These are phyloP conservation scores for Parauchenoglanis punctatus DNA, from an alignment of 2,797 vertebrate species.

Conservation along the genomic window DNA sequence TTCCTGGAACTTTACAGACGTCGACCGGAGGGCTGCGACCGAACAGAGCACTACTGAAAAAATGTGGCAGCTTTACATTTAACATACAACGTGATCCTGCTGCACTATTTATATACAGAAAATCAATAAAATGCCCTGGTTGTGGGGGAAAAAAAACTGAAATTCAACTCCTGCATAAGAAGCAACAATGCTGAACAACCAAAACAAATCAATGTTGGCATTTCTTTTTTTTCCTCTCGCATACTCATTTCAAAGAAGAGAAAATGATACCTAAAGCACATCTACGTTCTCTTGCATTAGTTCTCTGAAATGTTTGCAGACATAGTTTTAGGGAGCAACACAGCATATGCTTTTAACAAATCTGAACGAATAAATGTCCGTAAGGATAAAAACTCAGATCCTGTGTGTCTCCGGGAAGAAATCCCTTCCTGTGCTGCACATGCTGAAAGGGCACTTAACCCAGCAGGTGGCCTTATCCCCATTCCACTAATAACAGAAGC, in stretches of 20 bases:
- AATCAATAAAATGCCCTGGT: background rate
- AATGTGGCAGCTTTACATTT: background rate
- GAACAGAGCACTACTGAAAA: background rate
- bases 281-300: background rate
- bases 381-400: constrained; percentile 3
- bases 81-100: background rate
- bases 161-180: background rate
- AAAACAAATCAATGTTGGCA: constrained; percentile 22
- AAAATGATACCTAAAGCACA: constrained; percentile 9
- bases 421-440: constrained; percentile 28
- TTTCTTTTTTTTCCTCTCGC: background rate
- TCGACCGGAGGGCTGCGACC: background rate
- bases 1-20: background rate
- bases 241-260: constrained; percentile 1
- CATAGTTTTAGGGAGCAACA: background rate
- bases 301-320: background rate
- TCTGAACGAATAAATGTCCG: background rate
- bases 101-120: background rate
- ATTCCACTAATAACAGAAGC: constrained; percentile 35
- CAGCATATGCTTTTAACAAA: background rate
- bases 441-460: constrained; percentile 47
- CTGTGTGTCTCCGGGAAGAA: constrained; percentile 18
- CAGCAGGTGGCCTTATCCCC: constrained; percentile 32
- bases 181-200: background rate
- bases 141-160: background rate